phyloP scores from a whole-genome alignment of 2,888 invertebrate species.

The Tachina grossa region DNA sequence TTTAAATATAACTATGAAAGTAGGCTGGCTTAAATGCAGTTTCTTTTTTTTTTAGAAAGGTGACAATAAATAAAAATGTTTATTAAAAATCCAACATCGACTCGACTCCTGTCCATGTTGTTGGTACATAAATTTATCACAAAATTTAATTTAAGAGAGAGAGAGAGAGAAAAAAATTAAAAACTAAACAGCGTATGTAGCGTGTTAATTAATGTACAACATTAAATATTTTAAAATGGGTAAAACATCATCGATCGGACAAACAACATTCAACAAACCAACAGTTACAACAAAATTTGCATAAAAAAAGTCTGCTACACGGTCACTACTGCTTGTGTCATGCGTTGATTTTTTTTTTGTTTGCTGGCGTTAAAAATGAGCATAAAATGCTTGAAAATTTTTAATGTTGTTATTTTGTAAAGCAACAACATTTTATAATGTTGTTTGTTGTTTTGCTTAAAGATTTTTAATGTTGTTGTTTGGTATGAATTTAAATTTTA shows the following conservation, averaged over 20 bases:
- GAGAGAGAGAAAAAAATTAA: not conserved
- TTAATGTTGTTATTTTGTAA: slow-evolving; percentile 5
- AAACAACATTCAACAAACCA: slow-evolving; percentile 32
- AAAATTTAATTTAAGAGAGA: not conserved
- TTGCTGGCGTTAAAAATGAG: slow-evolving; percentile 39
- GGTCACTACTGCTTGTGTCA: slow-evolving; percentile 67
- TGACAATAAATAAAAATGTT: no score
- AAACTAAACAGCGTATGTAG: slow-evolving; percentile 58
- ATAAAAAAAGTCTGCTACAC: slow-evolving; percentile 15
- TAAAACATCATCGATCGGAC: slow-evolving; percentile 32
- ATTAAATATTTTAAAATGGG: slow-evolving; percentile 63
- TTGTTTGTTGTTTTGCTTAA: slow-evolving; percentile 25
- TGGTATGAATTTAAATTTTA: slow-evolving; percentile 58
- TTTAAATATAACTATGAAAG: no score
- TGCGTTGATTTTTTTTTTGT: slow-evolving; percentile 52
- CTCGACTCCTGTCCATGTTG: not conserved
- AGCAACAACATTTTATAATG: not conserved
- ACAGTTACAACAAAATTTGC: slow-evolving; percentile 50
- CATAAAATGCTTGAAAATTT: slow-evolving; percentile 41
- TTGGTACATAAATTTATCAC: not conserved
- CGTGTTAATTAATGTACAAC: slow-evolving; percentile 72
- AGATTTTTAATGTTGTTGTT: slow-evolving; percentile 45
- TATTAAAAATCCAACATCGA: no score
- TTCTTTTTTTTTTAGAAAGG: no score
- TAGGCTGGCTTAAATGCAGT: no score